Evolutionary conservation across 2,797 vertebrate species (phyloP).

Genomic region (Phalanger gymnotis): DNA sequence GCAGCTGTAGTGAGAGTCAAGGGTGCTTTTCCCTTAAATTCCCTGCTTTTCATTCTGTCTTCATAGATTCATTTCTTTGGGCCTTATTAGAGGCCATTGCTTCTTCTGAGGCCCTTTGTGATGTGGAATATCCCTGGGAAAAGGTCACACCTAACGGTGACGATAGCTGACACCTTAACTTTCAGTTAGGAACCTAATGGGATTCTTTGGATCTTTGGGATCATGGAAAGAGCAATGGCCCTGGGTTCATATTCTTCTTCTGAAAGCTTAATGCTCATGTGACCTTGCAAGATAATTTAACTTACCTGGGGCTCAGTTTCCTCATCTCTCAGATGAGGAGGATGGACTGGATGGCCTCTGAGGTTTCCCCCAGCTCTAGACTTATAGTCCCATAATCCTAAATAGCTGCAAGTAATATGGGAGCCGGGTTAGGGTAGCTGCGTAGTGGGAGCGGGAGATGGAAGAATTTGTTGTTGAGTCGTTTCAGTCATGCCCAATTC

Average conservation of each 20-base stretch:
- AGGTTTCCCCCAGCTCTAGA: not conserved
- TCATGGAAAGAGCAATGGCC: not conserved
- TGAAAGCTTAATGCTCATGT: not conserved
- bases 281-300: not conserved
- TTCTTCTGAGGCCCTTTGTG: not conserved
- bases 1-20: not conserved
- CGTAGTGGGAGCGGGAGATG: not conserved
- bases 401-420: not conserved
- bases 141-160: not conserved
- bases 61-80: not conserved
- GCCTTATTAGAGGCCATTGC: not conserved
- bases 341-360: not conserved
- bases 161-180: not conserved
- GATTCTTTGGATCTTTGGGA: too few relatives aligned
- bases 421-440: not conserved
- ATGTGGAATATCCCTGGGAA: not conserved
- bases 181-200: not conserved
- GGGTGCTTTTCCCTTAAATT: not conserved
- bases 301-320: not conserved
- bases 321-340: not conserved
- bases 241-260: not conserved
- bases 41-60: not conserved
- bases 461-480: too few relatives aligned
- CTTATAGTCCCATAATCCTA: too few relatives aligned
- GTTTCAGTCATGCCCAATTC: too few relatives aligned